Conservation (phyloP, 2,888 invertebrate genomes). For the Parnassius glacialis region DNA sequence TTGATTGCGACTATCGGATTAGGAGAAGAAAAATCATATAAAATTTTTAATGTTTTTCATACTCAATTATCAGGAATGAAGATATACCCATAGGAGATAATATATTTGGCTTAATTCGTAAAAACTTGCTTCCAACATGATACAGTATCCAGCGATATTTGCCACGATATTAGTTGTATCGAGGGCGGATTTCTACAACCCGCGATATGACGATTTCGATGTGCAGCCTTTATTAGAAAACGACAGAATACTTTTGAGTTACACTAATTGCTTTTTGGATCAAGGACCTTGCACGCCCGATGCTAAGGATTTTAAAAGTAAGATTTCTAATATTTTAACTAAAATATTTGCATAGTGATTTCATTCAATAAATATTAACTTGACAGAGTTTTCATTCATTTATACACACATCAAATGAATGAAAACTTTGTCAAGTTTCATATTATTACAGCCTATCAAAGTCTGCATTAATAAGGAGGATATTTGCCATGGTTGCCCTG, state of each 20-base stretch:
- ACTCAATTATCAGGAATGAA: too few relatives aligned
- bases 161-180: constrained; percentile 36
- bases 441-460: neutral
- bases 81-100: too few relatives aligned
- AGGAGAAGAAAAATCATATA: too few relatives aligned
- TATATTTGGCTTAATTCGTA: too few relatives aligned
- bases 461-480: too few relatives aligned
- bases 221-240: constrained; percentile 84
- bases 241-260: constrained; percentile 84
- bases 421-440: too few relatives aligned
- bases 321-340: neutral
- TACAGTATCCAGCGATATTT: neutral
- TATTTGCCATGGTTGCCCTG: too few relatives aligned
- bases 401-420: too few relatives aligned
- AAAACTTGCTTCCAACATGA: neutral
- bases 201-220: constrained; percentile 86
- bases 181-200: constrained; percentile 79
- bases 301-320: constrained; percentile 86
- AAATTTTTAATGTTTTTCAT: too few relatives aligned
- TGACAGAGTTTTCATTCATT: neutral
- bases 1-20: too few relatives aligned
- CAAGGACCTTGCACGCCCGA: constrained; percentile 86
- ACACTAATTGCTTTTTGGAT: constrained; percentile 85
- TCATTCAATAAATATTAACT: too few relatives aligned
- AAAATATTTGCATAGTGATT: too few relatives aligned